Percentiles rank a stretch among this genome's conserved stretches.
phyloP scores from a whole-genome alignment of 2,888 invertebrate species.

The Eristalis intricaria region DNA sequence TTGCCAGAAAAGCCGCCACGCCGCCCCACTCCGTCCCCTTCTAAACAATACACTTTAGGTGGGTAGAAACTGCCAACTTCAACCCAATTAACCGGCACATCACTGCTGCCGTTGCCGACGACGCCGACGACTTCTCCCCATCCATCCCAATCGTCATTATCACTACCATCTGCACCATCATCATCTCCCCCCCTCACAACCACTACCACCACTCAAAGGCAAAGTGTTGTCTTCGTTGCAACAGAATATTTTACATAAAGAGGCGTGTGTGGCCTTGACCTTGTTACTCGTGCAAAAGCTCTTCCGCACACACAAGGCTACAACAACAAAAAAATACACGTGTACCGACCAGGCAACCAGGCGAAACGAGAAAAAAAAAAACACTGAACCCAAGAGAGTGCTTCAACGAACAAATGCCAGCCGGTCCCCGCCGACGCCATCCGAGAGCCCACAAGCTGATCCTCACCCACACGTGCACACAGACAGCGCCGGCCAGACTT shows the following conservation, averaged over 20 bases:
- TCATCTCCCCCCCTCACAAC: constrained; percentile 7
- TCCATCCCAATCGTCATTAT: constrained; percentile 7
- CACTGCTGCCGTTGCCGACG: constrained; percentile 15
- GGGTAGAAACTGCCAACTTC: constrained; percentile 28
- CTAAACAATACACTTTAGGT: neutral
- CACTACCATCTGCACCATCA: constrained; percentile 31
- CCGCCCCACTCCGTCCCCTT: neutral
- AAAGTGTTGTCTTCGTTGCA: constrained; percentile 32
- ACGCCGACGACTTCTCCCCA: neutral
- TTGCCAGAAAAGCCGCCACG: neutral
- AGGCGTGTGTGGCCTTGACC: constrained; percentile 72
- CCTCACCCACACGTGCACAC: constrained; percentile 19
- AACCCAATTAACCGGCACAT: constrained; percentile 61
- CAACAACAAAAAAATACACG: constrained; percentile 66
- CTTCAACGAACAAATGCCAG: constrained; percentile 34
- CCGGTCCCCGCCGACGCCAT: neutral
- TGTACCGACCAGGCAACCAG: constrained; percentile 37
- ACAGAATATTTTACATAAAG: constrained; percentile 62
- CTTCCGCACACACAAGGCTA: constrained; percentile 33
- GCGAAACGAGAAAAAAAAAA: neutral
- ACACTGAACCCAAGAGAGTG: constrained; percentile 4
- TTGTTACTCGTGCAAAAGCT: constrained; percentile 72
- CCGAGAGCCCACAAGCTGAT: neutral
- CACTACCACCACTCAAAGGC: constrained; percentile 5
- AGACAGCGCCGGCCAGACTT: neutral